These are phyloP conservation scores for Alviniconcha strummeri DNA, from an alignment of 2,888 invertebrate genomes.

Conservation along the genomic window DNA sequence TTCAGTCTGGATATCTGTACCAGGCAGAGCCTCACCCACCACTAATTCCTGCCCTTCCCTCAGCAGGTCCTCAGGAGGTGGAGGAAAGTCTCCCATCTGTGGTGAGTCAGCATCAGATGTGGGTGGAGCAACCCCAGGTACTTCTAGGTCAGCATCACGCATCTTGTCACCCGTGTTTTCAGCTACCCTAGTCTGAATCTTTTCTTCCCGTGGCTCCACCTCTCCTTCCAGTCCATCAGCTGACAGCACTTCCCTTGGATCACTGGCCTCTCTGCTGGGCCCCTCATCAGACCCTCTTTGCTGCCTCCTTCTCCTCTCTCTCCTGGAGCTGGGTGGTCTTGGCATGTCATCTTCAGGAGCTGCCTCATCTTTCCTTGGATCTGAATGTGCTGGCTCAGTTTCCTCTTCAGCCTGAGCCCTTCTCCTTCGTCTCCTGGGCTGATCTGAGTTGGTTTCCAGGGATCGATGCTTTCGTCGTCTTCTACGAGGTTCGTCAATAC, in stretches of 20 bases:
- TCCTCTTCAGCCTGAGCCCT: neutral
- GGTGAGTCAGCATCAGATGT: neutral
- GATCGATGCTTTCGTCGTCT: neutral
- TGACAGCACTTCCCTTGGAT: too few relatives aligned
- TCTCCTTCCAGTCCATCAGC: too few relatives aligned
- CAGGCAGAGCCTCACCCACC: neutral
- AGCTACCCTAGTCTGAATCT: too few relatives aligned
- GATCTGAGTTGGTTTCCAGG: neutral
- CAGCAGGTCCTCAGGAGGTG: slow-evolving; percentile 14
- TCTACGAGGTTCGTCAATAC: neutral
- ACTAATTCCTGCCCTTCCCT: neutral
- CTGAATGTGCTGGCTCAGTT: neutral
- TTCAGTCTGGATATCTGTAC: neutral
- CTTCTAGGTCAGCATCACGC: neutral
- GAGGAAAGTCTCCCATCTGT: slow-evolving; percentile 21
- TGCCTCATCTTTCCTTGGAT: neutral
- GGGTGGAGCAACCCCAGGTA: too few relatives aligned
- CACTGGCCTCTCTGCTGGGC: too few relatives aligned
- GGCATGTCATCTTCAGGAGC: neutral
- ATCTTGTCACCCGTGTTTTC: too few relatives aligned
- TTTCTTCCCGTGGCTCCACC: too few relatives aligned
- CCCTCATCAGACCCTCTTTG: too few relatives aligned
- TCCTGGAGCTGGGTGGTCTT: neutral
- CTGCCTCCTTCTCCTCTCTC: neutral
- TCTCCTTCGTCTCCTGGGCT: neutral